Percentiles rank a stretch among this genome's conserved stretches.
Conservation (phyloP, 2,113 vertebrate genomes). For the Megaleporinus macrocephalus region DNA sequence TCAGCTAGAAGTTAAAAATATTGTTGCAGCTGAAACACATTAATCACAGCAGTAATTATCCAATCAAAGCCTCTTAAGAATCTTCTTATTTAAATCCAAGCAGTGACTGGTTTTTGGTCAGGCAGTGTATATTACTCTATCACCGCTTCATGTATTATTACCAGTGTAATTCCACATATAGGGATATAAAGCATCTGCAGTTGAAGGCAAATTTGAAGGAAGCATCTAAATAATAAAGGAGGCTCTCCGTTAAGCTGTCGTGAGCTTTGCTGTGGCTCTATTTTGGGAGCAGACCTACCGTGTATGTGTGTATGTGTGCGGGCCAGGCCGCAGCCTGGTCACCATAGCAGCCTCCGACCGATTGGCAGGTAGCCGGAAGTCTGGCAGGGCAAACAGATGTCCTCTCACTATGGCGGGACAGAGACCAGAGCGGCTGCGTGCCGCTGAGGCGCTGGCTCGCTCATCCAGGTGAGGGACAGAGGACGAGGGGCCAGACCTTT, state of each 20-base stretch:
- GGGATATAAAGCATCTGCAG: background rate
- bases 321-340: conserved; percentile 18
- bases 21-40: too few relatives aligned
- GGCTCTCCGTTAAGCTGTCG: background rate
- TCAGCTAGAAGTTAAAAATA: too few relatives aligned
- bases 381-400: conserved; percentile 57
- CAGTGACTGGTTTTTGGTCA: too few relatives aligned
- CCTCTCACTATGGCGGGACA: conserved; percentile 42
- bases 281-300: conserved; percentile 8
- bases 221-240: background rate
- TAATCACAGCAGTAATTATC: too few relatives aligned
- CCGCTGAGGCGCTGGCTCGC: conserved; percentile 28
- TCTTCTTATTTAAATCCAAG: too few relatives aligned
- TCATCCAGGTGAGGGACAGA: conserved; percentile 36
- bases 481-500: conserved; percentile 25
- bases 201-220: background rate
- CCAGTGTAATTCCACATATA: background rate
- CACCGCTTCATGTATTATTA: background rate
- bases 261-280: background rate
- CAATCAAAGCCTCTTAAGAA: too few relatives aligned
- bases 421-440: conserved; percentile 23
- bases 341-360: conserved; percentile 31
- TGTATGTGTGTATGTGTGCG: background rate
- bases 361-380: conserved; percentile 48
- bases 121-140: too few relatives aligned